A percentile compares a stretch with the other conserved stretches of the same genome.
phyloP scores from a whole-genome alignment of 2,113 vertebrate genomes.

The Tapirus terrestris region DNA sequence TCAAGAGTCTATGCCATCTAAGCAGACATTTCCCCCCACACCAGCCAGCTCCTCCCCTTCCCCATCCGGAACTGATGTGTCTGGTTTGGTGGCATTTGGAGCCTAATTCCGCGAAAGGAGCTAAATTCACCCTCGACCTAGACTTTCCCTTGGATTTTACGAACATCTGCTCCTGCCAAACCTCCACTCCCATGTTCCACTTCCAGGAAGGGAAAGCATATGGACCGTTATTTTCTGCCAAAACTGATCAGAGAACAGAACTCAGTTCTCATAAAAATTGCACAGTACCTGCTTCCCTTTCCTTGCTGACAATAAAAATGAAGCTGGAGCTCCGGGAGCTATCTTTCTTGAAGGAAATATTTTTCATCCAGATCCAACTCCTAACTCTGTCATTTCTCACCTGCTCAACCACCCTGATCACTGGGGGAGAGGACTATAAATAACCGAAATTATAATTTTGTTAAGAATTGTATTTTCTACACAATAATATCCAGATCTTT shows the following conservation, averaged over 20 bases:
- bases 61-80: background rate
- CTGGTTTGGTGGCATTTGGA: background rate
- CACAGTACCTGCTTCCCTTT: background rate
- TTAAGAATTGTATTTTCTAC: conserved; percentile 36
- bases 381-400: conserved; percentile 17
- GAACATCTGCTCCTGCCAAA: background rate
- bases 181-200: background rate
- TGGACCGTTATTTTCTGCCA: conserved; percentile 57
- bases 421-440: background rate
- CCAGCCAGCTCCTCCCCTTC: background rate
- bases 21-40: background rate
- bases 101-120: background rate
- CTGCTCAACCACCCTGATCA: background rate
- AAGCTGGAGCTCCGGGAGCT: background rate
- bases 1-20: background rate
- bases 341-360: background rate
- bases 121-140: background rate
- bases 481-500: conserved; percentile 53
- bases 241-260: conserved; percentile 60
- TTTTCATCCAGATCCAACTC: conserved; percentile 42
- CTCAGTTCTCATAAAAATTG: conserved; percentile 49
- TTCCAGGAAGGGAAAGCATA: conserved; percentile 54
- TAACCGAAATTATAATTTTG: conserved; percentile 50
- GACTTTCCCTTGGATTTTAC: background rate
- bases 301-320: conserved; percentile 44